Conservation (phyloP, 2,113 vertebrate genomes). For the Nothocercus julius region DNA sequence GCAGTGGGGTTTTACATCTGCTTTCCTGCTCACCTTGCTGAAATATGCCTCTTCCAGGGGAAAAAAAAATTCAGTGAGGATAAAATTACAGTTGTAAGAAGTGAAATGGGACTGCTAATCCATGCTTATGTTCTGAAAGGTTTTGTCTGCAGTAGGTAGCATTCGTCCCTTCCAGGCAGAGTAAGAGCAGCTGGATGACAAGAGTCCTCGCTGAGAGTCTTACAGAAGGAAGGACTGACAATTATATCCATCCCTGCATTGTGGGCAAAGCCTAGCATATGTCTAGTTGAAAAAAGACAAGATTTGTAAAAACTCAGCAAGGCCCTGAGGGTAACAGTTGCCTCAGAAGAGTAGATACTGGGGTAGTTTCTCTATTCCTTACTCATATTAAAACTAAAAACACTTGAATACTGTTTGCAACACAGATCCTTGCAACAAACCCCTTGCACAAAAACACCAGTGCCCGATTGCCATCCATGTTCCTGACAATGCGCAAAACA, state of each 20-base stretch:
- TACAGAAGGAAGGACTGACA: neutral
- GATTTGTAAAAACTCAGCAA: neutral
- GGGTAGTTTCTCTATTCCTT: neutral
- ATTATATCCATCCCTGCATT: neutral
- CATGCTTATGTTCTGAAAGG: neutral
- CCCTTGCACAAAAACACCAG: rapidly evolving
- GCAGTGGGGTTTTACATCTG: neutral
- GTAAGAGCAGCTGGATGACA: rapidly evolving
- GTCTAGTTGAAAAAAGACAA: neutral
- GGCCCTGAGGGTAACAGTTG: neutral
- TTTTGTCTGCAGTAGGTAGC: neutral
- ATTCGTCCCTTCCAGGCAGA: neutral
- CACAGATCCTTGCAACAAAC: neutral
- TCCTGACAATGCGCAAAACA: neutral
- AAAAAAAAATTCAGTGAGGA: neutral
- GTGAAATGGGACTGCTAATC: neutral
- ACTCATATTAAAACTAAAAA: neutral
- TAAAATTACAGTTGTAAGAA: neutral
- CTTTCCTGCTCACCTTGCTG: neutral
- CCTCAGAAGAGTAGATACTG: neutral
- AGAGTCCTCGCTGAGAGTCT: neutral
- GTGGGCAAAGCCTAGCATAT: neutral
- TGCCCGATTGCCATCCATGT: neutral
- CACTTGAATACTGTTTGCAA: neutral
- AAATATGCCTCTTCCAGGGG: neutral